These are phyloP conservation scores for Xenops minutus DNA, from an alignment of 2,797 vertebrate genomes.

Conservation along the genomic window DNA sequence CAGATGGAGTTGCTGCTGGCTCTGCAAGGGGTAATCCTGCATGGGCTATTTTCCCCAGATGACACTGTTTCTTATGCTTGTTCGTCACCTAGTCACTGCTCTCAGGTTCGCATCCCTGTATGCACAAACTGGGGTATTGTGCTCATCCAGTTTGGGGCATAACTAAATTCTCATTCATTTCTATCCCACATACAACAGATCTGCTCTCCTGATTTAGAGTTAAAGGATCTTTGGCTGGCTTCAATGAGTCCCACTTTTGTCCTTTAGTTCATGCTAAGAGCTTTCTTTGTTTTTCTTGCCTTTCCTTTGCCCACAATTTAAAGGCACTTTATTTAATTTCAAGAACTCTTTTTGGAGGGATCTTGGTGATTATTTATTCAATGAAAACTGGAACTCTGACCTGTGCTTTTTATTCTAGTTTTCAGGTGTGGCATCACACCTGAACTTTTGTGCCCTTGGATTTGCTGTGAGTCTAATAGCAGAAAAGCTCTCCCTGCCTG, in stretches of 20 bases:
- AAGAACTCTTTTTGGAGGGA: not conserved
- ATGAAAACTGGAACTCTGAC: not conserved
- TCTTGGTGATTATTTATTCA: not conserved
- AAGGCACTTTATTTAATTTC: not conserved
- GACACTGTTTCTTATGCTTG: not conserved
- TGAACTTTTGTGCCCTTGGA: not conserved
- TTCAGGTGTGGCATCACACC: not conserved
- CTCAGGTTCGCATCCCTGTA: not conserved
- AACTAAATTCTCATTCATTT: not conserved
- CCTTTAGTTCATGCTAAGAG: not conserved
- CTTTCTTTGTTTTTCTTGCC: not conserved
- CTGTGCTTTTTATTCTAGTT: not conserved
- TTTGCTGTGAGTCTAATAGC: not conserved
- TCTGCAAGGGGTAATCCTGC: not conserved
- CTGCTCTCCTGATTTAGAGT: not conserved
- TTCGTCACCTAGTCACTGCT: not conserved
- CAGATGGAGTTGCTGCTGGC: not conserved
- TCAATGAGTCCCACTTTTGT: not conserved
- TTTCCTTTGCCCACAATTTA: not conserved
- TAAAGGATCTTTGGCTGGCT: not conserved
- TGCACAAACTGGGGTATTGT: not conserved
- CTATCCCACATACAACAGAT: not conserved
- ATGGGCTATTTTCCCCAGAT: not conserved
- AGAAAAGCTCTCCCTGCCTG: constrained; percentile 39
- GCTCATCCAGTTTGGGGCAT: not conserved